Conservation (phyloP, 2,113 vertebrate genomes). For the Larimichthys crocea region DNA sequence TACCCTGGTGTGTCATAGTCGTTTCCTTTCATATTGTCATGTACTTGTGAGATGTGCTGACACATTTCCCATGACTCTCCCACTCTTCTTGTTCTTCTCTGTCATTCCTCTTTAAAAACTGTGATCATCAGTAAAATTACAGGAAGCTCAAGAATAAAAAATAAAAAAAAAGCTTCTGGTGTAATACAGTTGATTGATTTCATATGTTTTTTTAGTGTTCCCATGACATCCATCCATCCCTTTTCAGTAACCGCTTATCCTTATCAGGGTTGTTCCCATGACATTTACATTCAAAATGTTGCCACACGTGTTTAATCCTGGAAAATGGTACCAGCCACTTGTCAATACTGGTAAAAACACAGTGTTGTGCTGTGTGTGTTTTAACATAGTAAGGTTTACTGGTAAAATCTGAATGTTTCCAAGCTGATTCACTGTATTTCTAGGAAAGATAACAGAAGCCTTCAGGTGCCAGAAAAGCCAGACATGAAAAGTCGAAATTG, state of each 20-base stretch:
- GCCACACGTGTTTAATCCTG: not conserved
- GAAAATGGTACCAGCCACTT: not conserved
- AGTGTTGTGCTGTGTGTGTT: not conserved
- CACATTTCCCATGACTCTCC: conserved; percentile 50
- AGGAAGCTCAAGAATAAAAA: conserved; percentile 24
- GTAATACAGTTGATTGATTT: not conserved
- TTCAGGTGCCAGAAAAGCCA: not conserved
- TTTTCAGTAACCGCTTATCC: too few relatives aligned
- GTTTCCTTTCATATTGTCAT: conserved; percentile 54
- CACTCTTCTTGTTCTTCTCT: not conserved
- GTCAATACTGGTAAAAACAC: conserved; percentile 1
- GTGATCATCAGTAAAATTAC: conserved; percentile 40
- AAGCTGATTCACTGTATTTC: not conserved
- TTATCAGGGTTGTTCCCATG: not conserved
- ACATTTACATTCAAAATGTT: conserved; percentile 1
- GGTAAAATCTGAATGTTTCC: not conserved
- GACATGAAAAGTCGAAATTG: not conserved
- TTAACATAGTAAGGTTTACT: not conserved
- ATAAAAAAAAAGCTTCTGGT: conserved; percentile 8
- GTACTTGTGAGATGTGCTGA: conserved; percentile 62
- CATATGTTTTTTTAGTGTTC: too few relatives aligned
- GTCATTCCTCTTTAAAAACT: conserved; percentile 27
- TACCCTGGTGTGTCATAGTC: conserved; percentile 47
- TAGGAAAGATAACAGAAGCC: not conserved
- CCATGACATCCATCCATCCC: too few relatives aligned